Evolutionary conservation across 2,113 vertebrate species (phyloP), one percentile per base, ranked within the genome.

Genomic region (Serinus canaria): DNA sequence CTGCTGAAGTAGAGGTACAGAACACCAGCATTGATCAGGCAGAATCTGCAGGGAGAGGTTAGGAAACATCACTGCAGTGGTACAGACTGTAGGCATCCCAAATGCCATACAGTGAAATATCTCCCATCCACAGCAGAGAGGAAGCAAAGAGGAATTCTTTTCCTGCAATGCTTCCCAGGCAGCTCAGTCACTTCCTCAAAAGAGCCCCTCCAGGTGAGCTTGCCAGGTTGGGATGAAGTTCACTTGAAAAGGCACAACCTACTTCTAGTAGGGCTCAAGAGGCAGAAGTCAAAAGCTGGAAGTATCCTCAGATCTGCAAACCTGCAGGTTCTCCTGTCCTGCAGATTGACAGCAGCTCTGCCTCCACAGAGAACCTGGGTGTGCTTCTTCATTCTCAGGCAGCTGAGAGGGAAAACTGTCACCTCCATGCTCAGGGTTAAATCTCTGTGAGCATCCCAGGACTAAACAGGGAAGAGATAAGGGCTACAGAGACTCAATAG

Each of bases 1-100:
- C 98, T 99, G 95, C 99, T 99, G 98, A 99, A 99, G 98, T 99
- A 99, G 70, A 99, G 98, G 76, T 99, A 99, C 87, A 99, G 98
- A 94, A 99, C 98, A 24, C 99, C 99, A 50, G 99, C 99, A 37
- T 99, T 99, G 97, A 99, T 99, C 97, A 99, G 92, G 97, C 99
- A 99, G 98, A 99, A 99, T 97, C 99, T 99, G 94, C n/a, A 72
- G 83, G 79, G 30, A 50, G 46, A 73, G 9, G 86, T 49, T 2
- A 91, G 69, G 30, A 95, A 44, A 52, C 1, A 5, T 73, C 66
- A 95, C 8, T 25, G 47, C 9, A 49, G 67, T 25, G 27, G 13
- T 8, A n/a, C 13, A 73, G 58, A 63, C 35, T 52, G 47, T 50
- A 66, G 39, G 55, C 4, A 56, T 28, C 33, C 33, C 60, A 43